Conservation (phyloP, 2,888 invertebrate species). For the Cenopis cana region DNA sequence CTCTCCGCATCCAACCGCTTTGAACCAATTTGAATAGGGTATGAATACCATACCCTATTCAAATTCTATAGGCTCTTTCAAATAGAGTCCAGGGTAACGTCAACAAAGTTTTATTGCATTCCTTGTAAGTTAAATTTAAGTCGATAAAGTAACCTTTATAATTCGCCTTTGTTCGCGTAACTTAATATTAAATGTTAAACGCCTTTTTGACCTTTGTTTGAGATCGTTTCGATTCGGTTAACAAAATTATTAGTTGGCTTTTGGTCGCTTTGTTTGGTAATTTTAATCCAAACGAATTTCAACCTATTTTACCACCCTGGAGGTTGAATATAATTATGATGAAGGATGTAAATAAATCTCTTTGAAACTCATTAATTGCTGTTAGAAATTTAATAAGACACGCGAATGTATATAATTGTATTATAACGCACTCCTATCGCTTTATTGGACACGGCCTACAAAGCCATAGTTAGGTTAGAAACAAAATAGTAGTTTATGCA, state of each 20-base stretch:
- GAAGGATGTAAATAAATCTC: no score
- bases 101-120: slow-evolving; percentile 22
- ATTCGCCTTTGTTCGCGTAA: slow-evolving; percentile 2
- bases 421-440: no score
- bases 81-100: slow-evolving; percentile 2
- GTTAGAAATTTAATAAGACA: no score
- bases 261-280: not conserved
- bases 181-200: not conserved
- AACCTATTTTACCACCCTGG: no score
- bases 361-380: no score
- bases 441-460: no score
- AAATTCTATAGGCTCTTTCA: not conserved
- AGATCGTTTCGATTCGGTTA: not conserved
- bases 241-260: not conserved
- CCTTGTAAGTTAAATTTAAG: slow-evolving; percentile 9
- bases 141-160: slow-evolving; percentile 17
- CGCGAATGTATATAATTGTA: no score
- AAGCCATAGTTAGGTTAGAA: no score
- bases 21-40: no score
- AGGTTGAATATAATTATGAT: no score
- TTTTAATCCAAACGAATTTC: not conserved
- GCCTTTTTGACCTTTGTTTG: slow-evolving; percentile 6
- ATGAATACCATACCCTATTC: not conserved
- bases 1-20: no score
- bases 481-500: no score